Evolutionary conservation across 2,797 vertebrate species (phyloP), one percentile per base, ranked within the genome.

Genomic region (Malacoctenus gilli): DNA sequence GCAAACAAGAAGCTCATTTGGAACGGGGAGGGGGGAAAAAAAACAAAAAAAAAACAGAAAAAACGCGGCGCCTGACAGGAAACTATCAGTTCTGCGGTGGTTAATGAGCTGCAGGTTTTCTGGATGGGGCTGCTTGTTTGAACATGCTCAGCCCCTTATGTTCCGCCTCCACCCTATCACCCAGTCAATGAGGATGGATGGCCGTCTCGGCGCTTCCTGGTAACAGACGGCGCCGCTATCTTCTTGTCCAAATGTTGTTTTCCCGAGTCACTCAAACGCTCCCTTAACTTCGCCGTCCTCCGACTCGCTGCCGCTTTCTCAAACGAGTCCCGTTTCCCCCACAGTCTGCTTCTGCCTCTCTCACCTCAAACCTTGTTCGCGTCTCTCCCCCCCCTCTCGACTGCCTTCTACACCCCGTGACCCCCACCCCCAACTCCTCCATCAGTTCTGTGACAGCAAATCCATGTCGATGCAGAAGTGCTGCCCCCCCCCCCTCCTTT

Each of bases 171-270:
- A 71, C 39, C 30, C 46, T 59, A 53, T 68, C 31, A 8, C 58
- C 22, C 52, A 35, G 41, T 18, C 19, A 73, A 78, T 59, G 62
- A 75, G 52, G 63, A 85, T 57, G 62, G 73, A 85, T 71, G 14
- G 49, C 43, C 28, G 48, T 71, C 61, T 39, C 58, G 28, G 10
- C 13, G 12, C 48, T 53, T 39, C 2, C 9, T 31, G 56, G 61
- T 72, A 69, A 68, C 78, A 63, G 60, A 57, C 66, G 56, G 44
- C 13, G 0, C 13, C 21, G 10, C 75, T 16, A 43, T 71, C 61
- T 73, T 58, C 35, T 46, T 55, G 54, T 61, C 47, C 53, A 53
- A 75, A 77, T 38, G 41, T 54, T 57, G 59, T 67, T 58, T 57
- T 55, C 50, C 35, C 13, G 46, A 54, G 42, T 73, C 57, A 72